Conservation (phyloP, 1,140 invertebrate genomes). For the Heliconius eleuchia region DNA sequence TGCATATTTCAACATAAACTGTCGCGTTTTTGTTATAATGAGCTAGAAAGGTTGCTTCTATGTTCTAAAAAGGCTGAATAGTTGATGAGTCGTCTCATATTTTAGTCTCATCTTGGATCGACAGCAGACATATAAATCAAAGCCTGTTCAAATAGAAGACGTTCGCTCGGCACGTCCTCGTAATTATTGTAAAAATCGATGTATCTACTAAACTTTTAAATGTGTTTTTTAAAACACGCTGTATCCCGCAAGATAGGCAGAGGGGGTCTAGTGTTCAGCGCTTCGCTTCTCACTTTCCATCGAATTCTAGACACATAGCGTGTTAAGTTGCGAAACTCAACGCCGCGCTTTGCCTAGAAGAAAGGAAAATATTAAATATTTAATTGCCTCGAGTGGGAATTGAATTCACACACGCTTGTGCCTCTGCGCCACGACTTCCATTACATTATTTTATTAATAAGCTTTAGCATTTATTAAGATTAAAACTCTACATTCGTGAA, state of each 20-base stretch:
- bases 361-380: too few relatives aligned
- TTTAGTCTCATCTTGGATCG: constrained; percentile 63
- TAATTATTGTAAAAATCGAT: constrained; percentile 74
- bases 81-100: constrained; percentile 74
- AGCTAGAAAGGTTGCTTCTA: constrained; percentile 60
- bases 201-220: constrained; percentile 24
- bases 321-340: too few relatives aligned
- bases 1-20: constrained; percentile 61
- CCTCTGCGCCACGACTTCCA: too few relatives aligned
- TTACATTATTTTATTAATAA: not conserved
- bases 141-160: constrained; percentile 64
- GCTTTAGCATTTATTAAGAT: not conserved
- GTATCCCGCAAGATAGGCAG: too few relatives aligned
- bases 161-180: constrained; percentile 62
- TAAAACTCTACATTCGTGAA: too few relatives aligned
- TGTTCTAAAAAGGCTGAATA: constrained; percentile 68
- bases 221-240: not conserved
- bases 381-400: too few relatives aligned
- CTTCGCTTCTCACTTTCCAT: too few relatives aligned
- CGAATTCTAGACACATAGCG: too few relatives aligned
- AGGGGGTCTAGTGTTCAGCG: too few relatives aligned
- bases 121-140: constrained; percentile 77
- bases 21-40: constrained; percentile 78
- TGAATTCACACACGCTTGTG: too few relatives aligned
- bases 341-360: too few relatives aligned